Evolutionary conservation across 2,888 invertebrate species (phyloP).

Genomic region (Lasioglossum villosulum): DNA sequence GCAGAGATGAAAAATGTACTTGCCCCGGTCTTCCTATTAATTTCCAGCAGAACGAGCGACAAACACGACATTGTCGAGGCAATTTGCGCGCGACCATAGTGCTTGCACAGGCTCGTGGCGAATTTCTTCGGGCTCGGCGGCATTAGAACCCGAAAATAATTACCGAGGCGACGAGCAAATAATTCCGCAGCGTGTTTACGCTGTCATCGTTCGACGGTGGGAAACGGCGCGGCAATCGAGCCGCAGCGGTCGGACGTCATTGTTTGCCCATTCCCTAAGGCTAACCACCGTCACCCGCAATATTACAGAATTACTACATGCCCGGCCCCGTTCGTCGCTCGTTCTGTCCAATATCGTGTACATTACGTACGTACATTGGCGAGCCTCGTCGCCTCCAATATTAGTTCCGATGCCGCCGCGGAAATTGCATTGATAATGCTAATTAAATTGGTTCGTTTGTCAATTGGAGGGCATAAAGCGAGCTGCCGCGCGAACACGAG

Average conservation of each 20-base stretch:
- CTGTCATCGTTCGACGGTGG: slow-evolving; percentile 70
- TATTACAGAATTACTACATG: slow-evolving; percentile 78
- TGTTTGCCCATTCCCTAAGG: slow-evolving; percentile 77
- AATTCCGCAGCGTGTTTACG: slow-evolving; percentile 72
- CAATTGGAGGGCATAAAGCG: slow-evolving; percentile 52
- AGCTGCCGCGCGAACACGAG: slow-evolving; percentile 4
- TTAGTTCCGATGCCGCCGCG: slow-evolving; percentile 74
- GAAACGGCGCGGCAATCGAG: slow-evolving; percentile 68
- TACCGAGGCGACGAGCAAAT: slow-evolving; percentile 58
- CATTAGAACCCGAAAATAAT: slow-evolving; percentile 34
- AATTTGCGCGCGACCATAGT: not conserved
- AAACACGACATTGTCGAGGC: not conserved
- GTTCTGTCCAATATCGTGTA: slow-evolving; percentile 71
- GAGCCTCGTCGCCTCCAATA: slow-evolving; percentile 74
- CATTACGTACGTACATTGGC: slow-evolving; percentile 68
- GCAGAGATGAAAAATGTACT: not conserved
- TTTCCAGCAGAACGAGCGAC: not conserved
- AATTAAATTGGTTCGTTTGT: slow-evolving; percentile 76
- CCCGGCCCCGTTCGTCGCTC: slow-evolving; percentile 67
- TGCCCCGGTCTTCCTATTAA: not conserved
- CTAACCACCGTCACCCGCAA: slow-evolving; percentile 76
- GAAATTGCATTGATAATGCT: slow-evolving; percentile 79
- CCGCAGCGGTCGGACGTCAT: slow-evolving; percentile 76
- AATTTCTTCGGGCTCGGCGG: not conserved
- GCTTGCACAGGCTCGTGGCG: not conserved